Conservation (phyloP, 2,113 vertebrate genomes). For the Vicugna pacos region DNA sequence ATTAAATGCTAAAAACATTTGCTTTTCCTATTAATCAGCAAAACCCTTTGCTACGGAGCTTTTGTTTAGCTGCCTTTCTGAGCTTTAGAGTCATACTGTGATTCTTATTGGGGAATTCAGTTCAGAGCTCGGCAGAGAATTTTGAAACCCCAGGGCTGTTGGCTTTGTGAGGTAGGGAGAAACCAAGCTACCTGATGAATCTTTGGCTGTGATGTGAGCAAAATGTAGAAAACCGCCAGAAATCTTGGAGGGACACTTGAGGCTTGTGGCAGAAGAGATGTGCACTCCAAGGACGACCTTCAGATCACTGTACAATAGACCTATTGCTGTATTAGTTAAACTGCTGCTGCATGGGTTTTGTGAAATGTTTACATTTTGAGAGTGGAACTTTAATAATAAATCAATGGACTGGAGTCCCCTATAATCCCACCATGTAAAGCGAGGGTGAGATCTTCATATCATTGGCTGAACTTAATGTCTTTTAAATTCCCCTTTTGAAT, state of each 20-base stretch:
- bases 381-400: background rate
- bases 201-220: background rate
- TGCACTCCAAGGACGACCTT: background rate
- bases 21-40: constrained; percentile 50
- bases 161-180: constrained; percentile 46
- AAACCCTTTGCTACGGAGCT: background rate
- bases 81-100: constrained; percentile 47
- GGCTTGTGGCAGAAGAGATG: background rate
- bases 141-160: constrained; percentile 2
- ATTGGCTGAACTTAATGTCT: background rate
- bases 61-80: constrained; percentile 43
- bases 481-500: background rate
- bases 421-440: background rate
- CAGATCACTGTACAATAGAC: background rate
- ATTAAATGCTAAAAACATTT: constrained; percentile 31
- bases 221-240: background rate
- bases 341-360: accelerated
- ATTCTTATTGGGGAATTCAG: constrained; percentile 50
- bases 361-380: background rate
- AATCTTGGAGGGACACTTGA: background rate
- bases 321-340: background rate
- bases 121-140: constrained; percentile 42
- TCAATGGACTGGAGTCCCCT: background rate
- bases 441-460: background rate
- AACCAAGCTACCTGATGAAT: background rate